Evolutionary conservation across 2,113 vertebrate genomes (phyloP).

Genomic region (Brachypodius melanocephalos): DNA sequence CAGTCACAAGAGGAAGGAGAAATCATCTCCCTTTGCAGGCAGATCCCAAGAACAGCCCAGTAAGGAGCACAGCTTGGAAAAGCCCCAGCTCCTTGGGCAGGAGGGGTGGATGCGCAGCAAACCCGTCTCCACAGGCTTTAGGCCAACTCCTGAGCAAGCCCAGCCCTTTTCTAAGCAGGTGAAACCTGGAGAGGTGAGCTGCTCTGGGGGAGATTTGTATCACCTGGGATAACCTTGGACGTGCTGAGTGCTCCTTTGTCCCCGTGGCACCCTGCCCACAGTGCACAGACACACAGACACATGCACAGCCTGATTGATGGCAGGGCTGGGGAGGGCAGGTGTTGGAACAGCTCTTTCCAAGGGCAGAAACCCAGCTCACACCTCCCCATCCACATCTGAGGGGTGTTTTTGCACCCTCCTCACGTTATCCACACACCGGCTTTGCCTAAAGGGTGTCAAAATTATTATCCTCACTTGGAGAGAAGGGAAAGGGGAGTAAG

Average conservation of each 20-base stretch:
- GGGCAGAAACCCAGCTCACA: neutral
- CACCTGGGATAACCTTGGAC: neutral
- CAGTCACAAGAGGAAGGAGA: neutral
- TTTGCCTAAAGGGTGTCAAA: neutral
- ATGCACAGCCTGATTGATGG: neutral
- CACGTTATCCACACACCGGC: neutral
- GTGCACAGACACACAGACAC: neutral
- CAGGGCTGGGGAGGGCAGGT: neutral
- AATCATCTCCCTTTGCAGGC: neutral
- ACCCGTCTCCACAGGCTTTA: neutral
- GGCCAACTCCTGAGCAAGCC: fast-evolving
- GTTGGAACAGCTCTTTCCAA: neutral
- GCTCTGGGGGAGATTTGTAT: neutral
- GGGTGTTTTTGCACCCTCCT: neutral
- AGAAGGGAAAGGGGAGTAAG: neutral
- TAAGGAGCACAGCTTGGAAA: neutral
- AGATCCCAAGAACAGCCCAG: neutral
- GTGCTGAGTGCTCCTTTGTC: neutral
- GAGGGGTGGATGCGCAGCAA: fast-evolving
- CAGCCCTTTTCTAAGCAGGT: neutral
- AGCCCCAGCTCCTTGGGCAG: fast-evolving
- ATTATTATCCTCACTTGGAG: neutral
- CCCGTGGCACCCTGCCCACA: neutral
- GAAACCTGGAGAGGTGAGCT: neutral
- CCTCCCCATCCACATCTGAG: neutral